Evolutionary conservation across 2,888 invertebrate genomes (phyloP).

Genomic region (Phoenoteleia sp.): DNA sequence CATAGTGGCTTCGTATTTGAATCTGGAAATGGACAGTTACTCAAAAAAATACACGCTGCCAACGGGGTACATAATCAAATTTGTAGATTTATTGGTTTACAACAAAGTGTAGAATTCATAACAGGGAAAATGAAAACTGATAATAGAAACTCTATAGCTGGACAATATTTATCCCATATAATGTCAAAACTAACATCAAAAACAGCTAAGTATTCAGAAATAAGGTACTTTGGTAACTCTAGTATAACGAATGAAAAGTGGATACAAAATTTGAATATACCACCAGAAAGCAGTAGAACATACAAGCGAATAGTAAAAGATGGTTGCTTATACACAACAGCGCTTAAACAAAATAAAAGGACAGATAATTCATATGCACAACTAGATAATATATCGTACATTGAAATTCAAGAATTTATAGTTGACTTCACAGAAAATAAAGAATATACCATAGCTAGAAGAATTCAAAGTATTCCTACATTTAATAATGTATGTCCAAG

Average conservation of each 20-base stretch:
- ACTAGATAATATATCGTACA: not conserved
- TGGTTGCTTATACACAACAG: constrained; percentile 16
- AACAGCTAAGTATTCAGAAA: not conserved
- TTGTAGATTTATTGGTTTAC: not conserved
- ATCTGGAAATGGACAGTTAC: no score
- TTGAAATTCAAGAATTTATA: constrained; percentile 7
- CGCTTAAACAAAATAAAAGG: constrained; percentile 10
- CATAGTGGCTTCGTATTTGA: no score
- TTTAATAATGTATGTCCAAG: not conserved
- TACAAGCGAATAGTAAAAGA: constrained; percentile 7
- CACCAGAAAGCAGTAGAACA: not conserved
- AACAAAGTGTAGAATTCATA: not conserved
- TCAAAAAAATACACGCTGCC: no score
- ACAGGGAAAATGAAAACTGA: not conserved
- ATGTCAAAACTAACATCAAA: not conserved
- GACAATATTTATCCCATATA: not conserved
- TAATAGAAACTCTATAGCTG: not conserved
- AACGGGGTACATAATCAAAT: no score
- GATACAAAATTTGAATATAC: not conserved
- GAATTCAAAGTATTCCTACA: not conserved
- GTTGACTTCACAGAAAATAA: not conserved
- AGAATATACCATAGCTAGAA: not conserved
- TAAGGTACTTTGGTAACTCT: not conserved
- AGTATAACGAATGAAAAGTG: not conserved
- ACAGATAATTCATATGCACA: constrained; percentile 28